Conservation (phyloP, 2,113 vertebrate species). For the Psittacus erithacus region DNA sequence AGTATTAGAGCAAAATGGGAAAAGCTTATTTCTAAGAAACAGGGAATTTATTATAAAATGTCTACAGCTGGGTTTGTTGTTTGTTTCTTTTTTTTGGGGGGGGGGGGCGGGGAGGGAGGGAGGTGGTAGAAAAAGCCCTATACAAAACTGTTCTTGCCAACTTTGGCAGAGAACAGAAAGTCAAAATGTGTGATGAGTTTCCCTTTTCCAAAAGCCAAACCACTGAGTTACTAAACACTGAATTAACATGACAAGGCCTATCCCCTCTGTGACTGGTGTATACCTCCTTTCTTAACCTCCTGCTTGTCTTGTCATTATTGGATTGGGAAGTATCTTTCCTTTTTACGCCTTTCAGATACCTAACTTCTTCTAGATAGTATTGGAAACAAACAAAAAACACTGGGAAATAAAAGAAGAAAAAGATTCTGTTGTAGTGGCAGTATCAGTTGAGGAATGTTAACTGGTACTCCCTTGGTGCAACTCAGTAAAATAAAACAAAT, state of each 20-base stretch:
- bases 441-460: neutral
- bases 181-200: neutral
- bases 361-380: neutral
- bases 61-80: neutral
- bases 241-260: neutral
- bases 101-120: too few species aligned
- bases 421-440: neutral
- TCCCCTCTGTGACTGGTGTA: rapidly evolving
- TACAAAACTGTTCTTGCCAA: neutral
- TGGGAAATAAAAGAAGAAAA: neutral
- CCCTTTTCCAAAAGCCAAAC: neutral
- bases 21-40: conserved; percentile 44
- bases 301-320: neutral
- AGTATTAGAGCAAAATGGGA: conserved; percentile 28
- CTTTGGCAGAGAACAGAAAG: neutral
- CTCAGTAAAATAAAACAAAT: conserved; percentile 20
- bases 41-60: neutral
- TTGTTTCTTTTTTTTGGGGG: neutral
- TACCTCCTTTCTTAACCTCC: neutral
- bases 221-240: neutral
- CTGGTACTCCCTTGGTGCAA: neutral
- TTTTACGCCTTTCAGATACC: neutral
- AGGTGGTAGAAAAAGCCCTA: neutral
- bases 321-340: neutral
- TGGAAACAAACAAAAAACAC: neutral